Evolutionary conservation across 1,140 invertebrate genomes (phyloP), one percentile per base, ranked within the genome.

Genomic region (Zophobas morio): DNA sequence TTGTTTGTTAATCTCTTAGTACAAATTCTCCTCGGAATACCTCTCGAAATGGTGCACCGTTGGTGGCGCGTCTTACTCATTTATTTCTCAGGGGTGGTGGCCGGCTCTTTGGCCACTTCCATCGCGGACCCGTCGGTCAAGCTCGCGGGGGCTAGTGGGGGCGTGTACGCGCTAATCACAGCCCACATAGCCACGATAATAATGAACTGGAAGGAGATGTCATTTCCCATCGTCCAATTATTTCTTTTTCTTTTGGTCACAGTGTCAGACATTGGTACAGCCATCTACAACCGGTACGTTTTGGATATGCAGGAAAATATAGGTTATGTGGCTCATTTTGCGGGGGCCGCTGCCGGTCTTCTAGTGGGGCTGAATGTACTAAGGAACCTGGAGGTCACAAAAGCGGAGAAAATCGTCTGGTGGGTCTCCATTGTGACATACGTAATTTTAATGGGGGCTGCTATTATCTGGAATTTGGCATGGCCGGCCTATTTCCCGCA

Each of bases 131-230:
- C 96, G 0, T 84, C 87, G 49, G 94, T 96, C 1, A 96, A 90
- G 82, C 86, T 99, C 1, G 98, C 96, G 2, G 98, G 98, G 34
- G 98, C 98, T 1, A 98, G 96, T 39, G 98, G 97, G 6, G 98
- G 98, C 0, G 97, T 98, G 0, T 99, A 99, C 86, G 95, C 97
- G 1, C 83, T 99, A 1, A 95, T 99, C 8, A 94, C 97, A 0
- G 98, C 98, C 2, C 98, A 99, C 85, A 90, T 99, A 51, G 96
- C 98, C 6, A 97, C 95, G 33, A 94, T 99, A 40, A 92, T 99
- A 77, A 93, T 99, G 92, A 98, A 98, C 86, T 98, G 95, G 94
- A 88, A 89, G 42, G 94, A 98, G 87, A 98, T 98, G 95, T 93
- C 96, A 83, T 96, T 94, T 84, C 94, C 95, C 0, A 89, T 93